Evolutionary conservation across 2,797 vertebrate genomes (phyloP), one percentile per base, ranked within the genome.

Genomic region (Loriculus beryllinus): DNA sequence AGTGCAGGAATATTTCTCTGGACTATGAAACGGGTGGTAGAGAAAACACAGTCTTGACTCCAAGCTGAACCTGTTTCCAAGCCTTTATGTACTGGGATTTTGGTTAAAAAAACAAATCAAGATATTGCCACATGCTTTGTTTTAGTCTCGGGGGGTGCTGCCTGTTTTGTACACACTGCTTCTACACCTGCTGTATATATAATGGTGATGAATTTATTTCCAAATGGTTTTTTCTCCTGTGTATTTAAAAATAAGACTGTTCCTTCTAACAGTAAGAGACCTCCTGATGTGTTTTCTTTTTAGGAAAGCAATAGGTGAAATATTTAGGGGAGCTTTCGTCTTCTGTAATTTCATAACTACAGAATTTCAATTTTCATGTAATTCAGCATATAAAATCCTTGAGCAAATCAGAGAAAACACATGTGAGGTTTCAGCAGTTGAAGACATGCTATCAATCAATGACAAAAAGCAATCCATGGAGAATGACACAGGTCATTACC

Each of bases 231-330:
- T 63, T 83, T 78, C 40, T 81, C 57, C 35, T 76, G 5, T 59
- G 6, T 95, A 86, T 91, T 92, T 92, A 75, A 94, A 92, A 95
- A 68, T 28, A 74, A 45, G 37, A 63, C n/a, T 8, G 21, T 72
- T 91, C 78, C 40, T 86, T 69, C 18, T 49, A 45, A 70, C 0
- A 2, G 2, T 56, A 84, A 84, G 52, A 6, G 1, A 86, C n/a
- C 82, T 90, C n/a, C 40, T 69, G 47, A 79, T 76, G 62, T 37
- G 43, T 69, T 72, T 92, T 83, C 40, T 71, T 88, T 79, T 59
- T 33, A 79, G 63, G n/a, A 88, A 94, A 84, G 43, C 26, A 64
- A 22, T 4, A 86, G 51, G 25, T 54, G 5, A 87, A 75, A 57
- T 63, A 69, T 19, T 74, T 82, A 80, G 54, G 29, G 70, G 42